Evolutionary conservation across 2,888 invertebrate species (phyloP), one percentile per base, ranked within the genome.

Genomic region (Noctua janthe): DNA sequence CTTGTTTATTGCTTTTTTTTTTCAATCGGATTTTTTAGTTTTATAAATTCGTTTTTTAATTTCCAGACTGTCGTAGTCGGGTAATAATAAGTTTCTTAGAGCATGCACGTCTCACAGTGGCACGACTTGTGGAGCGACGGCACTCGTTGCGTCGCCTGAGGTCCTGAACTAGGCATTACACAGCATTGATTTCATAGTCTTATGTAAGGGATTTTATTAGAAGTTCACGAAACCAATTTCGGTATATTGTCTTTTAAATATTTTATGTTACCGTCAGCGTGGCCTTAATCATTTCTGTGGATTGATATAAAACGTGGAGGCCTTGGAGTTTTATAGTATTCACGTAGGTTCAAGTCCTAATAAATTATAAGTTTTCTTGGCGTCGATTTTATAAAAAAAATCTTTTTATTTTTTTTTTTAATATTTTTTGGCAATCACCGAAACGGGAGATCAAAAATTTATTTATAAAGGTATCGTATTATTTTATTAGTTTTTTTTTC

Each of bases 201-300:
- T 56, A 54, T 75, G 70, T 86, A 73, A 86, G 75, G 75, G 71
- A 78, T 81, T 89, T 82, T 88, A 87, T 88, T 82, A 89, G 82
- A 79, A 85, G 75, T 75, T 82, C 67, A 79, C 67, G 64, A 78
- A 87, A 89, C 78, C 87, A 87, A 89, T 87, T 82, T 80, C 75
- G 43, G 71, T 82, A 77, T 84, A 87, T 87, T 87, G 77, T 84
- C 87, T 87, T 87, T 87, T 89, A 84, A 88, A 89, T 87, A 80
- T 84, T 84, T 73, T 77, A 87, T 80, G 76, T 67, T 75, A 67
- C 69, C 59, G 74, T 62, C 74, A 78, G 62, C 70, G 49, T 29
- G 73, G 62, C 69, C 66, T 75, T 79, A 71, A 75, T 83, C 74
- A 84, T 87, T 78, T 71, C 29, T 54, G n/a, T 56, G 64, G 54